phyloP scores from a whole-genome alignment of 2,113 vertebrate genomes.

The Monarcha castaneiventris region DNA sequence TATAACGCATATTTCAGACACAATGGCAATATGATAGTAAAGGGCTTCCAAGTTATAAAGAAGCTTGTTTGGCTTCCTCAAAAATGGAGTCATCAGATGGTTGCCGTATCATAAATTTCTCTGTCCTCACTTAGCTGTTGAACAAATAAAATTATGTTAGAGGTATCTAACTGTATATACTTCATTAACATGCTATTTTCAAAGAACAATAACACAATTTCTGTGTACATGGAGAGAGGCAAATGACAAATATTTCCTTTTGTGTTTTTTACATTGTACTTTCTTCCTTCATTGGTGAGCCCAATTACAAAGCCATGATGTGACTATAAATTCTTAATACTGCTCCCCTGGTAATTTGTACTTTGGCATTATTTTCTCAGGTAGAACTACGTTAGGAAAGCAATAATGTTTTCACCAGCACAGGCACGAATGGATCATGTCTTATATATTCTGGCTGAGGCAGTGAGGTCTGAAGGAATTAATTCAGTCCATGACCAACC shows the following conservation, averaged over 20 bases:
- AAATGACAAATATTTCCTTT: slow-evolving; percentile 7
- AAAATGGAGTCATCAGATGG: neutral
- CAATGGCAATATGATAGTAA: neutral
- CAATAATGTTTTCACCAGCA: slow-evolving; percentile 5
- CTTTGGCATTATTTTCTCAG: neutral
- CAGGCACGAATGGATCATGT: neutral
- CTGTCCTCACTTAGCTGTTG: neutral
- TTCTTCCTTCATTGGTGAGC: neutral
- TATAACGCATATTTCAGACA: neutral
- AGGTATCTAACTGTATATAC: neutral
- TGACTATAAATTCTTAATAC: slow-evolving; percentile 37
- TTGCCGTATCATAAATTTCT: neutral
- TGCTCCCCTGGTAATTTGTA: neutral
- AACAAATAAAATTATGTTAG: neutral
- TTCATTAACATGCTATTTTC: neutral
- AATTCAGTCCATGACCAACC: neutral
- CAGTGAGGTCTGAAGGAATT: neutral
- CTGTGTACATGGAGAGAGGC: neutral
- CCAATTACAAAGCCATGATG: slow-evolving; percentile 33
- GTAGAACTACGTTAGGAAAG: neutral
- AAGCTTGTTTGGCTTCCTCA: neutral
- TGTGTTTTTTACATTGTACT: neutral
- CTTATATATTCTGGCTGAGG: neutral
- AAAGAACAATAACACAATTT: neutral
- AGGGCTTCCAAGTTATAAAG: neutral